phyloP scores from a whole-genome alignment of 2,888 invertebrate species.

The Allolobophora icterica region DNA sequence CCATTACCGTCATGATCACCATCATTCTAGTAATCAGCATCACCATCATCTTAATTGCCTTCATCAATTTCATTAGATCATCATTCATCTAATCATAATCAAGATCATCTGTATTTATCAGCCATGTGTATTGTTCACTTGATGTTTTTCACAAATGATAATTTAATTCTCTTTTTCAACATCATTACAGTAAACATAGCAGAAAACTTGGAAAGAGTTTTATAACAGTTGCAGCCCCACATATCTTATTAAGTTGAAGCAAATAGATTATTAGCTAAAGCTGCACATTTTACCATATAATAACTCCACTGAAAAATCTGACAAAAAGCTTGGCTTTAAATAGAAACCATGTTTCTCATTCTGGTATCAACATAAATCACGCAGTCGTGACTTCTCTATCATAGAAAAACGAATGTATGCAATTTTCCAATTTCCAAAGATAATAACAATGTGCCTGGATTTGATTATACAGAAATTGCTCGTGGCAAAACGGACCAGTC shows the following conservation, averaged over 20 bases:
- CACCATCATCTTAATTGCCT: too few relatives aligned
- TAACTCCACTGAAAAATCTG: background rate
- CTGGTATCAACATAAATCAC: background rate
- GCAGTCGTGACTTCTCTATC: too few relatives aligned
- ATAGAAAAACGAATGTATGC: background rate
- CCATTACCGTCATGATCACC: too few relatives aligned
- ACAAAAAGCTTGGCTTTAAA: background rate
- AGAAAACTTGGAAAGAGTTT: too few relatives aligned
- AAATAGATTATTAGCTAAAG: background rate
- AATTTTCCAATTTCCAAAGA: background rate
- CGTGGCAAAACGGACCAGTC: background rate
- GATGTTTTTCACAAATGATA: background rate
- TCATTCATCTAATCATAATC: too few relatives aligned
- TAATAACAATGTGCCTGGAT: background rate
- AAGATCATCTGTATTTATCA: background rate
- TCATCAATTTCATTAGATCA: too few relatives aligned
- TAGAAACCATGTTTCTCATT: background rate
- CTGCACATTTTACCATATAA: too few relatives aligned
- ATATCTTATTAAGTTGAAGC: background rate
- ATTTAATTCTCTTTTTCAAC: background rate
- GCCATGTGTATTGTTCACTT: background rate
- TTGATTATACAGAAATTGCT: slow-evolving; percentile 7
- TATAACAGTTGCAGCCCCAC: background rate
- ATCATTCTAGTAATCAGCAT: too few relatives aligned
- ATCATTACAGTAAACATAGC: background rate